Percentiles rank a stretch among this genome's conserved stretches.
These are phyloP conservation scores for Phania funesta DNA, from an alignment of 2,888 invertebrate species.

Conservation along the genomic window DNA sequence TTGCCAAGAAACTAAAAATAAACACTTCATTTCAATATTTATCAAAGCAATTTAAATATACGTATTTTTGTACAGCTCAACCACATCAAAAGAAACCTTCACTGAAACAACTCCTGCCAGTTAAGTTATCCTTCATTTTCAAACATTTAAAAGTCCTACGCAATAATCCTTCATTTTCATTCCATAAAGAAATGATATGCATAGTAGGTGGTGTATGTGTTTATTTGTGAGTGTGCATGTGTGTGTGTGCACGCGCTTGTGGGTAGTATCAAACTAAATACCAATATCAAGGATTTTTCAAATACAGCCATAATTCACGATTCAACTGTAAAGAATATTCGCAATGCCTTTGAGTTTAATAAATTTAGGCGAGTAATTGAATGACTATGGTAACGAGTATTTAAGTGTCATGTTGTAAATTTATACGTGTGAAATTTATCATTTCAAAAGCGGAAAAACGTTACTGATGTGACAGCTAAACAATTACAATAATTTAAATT, in stretches of 20 bases:
- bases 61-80: neutral
- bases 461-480: constrained; percentile 43
- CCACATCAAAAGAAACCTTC: constrained; percentile 1
- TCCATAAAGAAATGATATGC: neutral
- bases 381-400: neutral
- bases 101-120: constrained; percentile 1
- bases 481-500: neutral
- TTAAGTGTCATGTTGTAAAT: constrained; percentile 13
- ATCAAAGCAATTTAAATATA: too few species aligned
- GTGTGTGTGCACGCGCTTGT: neutral
- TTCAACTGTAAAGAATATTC: constrained; percentile 21
- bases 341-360: constrained; percentile 20
- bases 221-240: neutral
- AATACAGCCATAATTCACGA: constrained; percentile 11
- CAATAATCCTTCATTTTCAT: constrained; percentile 39
- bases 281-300: constrained; percentile 57
- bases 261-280: constrained; percentile 30
- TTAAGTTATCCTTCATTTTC: constrained; percentile 39
- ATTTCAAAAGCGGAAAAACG: constrained; percentile 33
- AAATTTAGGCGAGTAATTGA: neutral
- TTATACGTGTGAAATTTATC: constrained; percentile 32
- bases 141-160: constrained; percentile 35
- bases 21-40: neutral
- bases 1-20: too few species aligned
- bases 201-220: neutral